Evolutionary conservation across 2,888 invertebrate genomes (phyloP), one percentile per base, ranked within the genome.

Genomic region (Hypselothyrea guttata): DNA sequence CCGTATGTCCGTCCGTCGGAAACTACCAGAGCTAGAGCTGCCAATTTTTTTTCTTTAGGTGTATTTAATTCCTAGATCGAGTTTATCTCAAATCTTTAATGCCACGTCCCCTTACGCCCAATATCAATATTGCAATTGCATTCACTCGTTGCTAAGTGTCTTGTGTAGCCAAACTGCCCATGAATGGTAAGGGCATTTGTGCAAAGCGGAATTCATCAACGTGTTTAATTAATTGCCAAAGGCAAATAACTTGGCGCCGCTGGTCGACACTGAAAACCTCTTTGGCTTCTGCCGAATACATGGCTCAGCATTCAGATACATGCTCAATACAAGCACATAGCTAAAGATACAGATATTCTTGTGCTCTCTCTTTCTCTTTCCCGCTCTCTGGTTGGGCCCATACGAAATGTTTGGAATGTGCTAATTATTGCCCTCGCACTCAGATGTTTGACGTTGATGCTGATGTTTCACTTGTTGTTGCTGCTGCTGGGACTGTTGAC

Each of bases 191-290:
- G 35, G 28, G 51, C 22, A 58, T 47, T 37, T 38, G 37, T 30
- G 27, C 31, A 16, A 31, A 38, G 52, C 52, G 62, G 52, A 63
- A 74, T 76, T 56, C 41, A 41, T 53, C 30, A 45, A 16, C 15
- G 9, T 7, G 31, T 47, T 84, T 65, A 78, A 78, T 78, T 82
- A 71, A 77, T 84, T 57, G 68, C 47, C 52, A n/a, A 15, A 33
- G 49, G 49, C 55, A 56, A 69, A 64, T 58, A 58, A 40, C 49
- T 75, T 59, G 58, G 49, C 48, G 66, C 44, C 82, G 31, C 30
- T 45, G 62, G 34, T 54, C 49, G 54, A 73, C 68, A 64, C 48
- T 44, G 66, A 70, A 71, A 62, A 61, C 58, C 44, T 45, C 37
- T 57, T 56, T 64, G 53, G 46, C 67, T 53, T 44, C 63, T 60